Evolutionary conservation across 2,888 invertebrate species (phyloP).

Genomic region (Mythimna loreyi): DNA sequence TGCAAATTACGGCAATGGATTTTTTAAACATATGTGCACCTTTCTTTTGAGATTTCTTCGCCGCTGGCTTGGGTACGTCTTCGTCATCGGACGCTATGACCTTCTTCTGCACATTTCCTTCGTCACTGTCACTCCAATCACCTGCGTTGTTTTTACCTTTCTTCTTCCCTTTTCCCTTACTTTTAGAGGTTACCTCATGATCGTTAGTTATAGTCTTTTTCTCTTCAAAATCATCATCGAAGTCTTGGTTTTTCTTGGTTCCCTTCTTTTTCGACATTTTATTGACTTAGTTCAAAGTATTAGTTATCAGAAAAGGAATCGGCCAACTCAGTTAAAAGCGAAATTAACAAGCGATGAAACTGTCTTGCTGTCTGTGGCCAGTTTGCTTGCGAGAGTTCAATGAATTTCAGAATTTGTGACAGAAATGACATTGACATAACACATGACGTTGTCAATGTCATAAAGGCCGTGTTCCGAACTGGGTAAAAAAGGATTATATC

Average conservation of each 20-base stretch:
- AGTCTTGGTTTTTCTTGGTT: slow-evolving; percentile 90
- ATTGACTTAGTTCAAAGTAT: slow-evolving; percentile 13
- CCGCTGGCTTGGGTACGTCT: slow-evolving; percentile 79
- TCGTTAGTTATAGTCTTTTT: slow-evolving; percentile 77
- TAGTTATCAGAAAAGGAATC: slow-evolving; percentile 3
- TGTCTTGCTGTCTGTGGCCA: background rate
- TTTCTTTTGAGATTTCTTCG: slow-evolving; percentile 90
- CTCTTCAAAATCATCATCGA: slow-evolving; percentile 89
- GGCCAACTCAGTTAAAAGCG: slow-evolving; percentile 50
- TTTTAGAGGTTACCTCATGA: slow-evolving; percentile 89
- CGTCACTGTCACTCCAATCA: slow-evolving; percentile 86
- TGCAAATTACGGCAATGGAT: slow-evolving; percentile 1
- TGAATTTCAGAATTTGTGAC: background rate
- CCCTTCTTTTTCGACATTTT: slow-evolving; percentile 92
- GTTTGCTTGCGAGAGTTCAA: background rate
- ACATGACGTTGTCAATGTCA: slow-evolving; percentile 18
- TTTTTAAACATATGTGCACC: slow-evolving; percentile 70
- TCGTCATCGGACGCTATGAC: slow-evolving; percentile 83
- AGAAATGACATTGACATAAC: slow-evolving; percentile 5
- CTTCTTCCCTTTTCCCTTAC: slow-evolving; percentile 87
- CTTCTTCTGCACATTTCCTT: slow-evolving; percentile 74
- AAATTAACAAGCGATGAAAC: slow-evolving; percentile 18
- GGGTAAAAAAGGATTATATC: too few species aligned
- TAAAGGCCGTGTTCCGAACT: too few species aligned
- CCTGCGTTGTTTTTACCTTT: slow-evolving; percentile 86